A percentile compares a stretch with the other conserved stretches of the same genome.
These are phyloP conservation scores for Cryptocheilus praepositus DNA, from an alignment of 2,888 invertebrate genomes.

Conservation along the genomic window DNA sequence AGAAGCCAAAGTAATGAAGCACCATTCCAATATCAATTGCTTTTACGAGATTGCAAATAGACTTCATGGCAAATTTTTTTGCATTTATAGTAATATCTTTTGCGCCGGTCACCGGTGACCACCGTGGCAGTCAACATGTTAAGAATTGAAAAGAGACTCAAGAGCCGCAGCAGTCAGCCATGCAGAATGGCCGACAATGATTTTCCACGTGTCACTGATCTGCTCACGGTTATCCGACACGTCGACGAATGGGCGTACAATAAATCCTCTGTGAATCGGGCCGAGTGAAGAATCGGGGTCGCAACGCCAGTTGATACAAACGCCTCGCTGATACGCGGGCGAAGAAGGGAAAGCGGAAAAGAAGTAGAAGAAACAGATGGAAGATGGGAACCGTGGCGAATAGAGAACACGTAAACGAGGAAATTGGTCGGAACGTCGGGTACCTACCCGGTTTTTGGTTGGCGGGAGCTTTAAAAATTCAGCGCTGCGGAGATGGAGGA, in stretches of 20 bases:
- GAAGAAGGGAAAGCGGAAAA: conserved; percentile 9
- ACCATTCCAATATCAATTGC: too few species aligned
- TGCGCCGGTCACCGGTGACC: too few species aligned
- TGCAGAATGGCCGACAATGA: conserved; percentile 27
- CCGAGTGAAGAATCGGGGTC: conserved; percentile 55
- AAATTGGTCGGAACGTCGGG: not conserved
- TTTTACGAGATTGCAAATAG: too few species aligned
- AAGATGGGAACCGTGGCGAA: not conserved
- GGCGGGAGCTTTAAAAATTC: too few species aligned
- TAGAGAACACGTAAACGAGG: not conserved
- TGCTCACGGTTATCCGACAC: conserved; percentile 32
- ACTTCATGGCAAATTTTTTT: too few species aligned
- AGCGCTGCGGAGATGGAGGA: too few species aligned
- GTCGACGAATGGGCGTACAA: conserved; percentile 30
- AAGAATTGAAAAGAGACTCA: conserved; percentile 2
- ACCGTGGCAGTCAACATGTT: too few species aligned
- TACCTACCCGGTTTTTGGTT: not conserved
- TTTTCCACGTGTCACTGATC: conserved; percentile 38
- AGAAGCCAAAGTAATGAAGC: too few species aligned
- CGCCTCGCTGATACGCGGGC: conserved; percentile 41
- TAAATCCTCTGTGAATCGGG: conserved; percentile 36
- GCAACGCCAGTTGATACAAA: conserved; percentile 30
- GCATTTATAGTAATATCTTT: too few species aligned
- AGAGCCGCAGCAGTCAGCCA: not conserved
- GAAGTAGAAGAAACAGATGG: not conserved